Evolutionary conservation across 2,797 vertebrate species (phyloP), one percentile per base, ranked within the genome.

Genomic region (Halcyon smyrnensis): DNA sequence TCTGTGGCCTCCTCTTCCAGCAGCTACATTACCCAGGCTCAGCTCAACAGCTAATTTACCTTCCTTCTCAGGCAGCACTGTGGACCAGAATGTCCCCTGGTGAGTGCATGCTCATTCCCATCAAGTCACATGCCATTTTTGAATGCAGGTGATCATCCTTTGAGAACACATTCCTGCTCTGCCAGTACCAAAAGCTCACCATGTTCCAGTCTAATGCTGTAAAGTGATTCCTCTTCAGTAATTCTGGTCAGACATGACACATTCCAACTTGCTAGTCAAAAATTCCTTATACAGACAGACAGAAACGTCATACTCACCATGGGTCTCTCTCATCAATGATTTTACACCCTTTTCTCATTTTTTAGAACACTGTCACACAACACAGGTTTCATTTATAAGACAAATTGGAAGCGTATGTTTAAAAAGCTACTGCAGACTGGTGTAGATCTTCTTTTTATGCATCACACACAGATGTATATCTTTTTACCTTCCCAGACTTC

Each of bases 271-370:
- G 19, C 37, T 28, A 43, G 69, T 74, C 30, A 8, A 15, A 70
- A 46, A 67, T 51, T 77, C 43, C 21, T 89, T 36, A 20, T 45
- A 21, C 41, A 48, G 57, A 16, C n/a, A 34, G 46, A 28, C 12
- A 24, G 51, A 65, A 30, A 62, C 8, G 6, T 53, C 15, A 3
- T n/a, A 23, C 28, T 3, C 20, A 11, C 1, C 1, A 27, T 1
- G 8, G 7, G 6, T 1, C 1, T 43, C 14, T 50, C 48, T 56
- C 45, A 32, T 36, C 4, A 3, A 6, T n/a, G 50, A 68, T 90
- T 84, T 90, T 82, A 46, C 11, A 32, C 9, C 7, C 46, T 68
- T 46, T 43, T 43, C 14, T 12, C 13, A 8, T 32, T 75, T 64
- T 70, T 41, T 12, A 64, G 34, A 69, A 43, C 24, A 3, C 8